phyloP scores from a whole-genome alignment of 35 echinoderm and acorn worm species.

The Acanthaster planci region DNA sequence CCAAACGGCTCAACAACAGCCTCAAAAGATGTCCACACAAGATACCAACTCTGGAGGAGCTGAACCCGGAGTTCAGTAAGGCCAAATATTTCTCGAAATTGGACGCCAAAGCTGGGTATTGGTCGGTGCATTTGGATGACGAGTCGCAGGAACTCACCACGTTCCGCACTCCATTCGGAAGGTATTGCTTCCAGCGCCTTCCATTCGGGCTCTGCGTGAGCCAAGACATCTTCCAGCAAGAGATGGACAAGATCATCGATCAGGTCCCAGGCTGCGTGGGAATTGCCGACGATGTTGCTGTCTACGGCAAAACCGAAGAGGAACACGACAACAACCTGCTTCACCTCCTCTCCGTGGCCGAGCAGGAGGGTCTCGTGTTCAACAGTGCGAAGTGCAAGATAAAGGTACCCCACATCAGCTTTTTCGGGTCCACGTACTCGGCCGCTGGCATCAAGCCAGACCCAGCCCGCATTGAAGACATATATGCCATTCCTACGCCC shows the following conservation, averaged over 20 bases:
- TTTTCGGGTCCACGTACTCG: slow-evolving; percentile 55
- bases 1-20: slow-evolving; percentile 41
- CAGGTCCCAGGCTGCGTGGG: slow-evolving; percentile 64
- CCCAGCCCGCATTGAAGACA: slow-evolving; percentile 36
- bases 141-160: slow-evolving; percentile 62
- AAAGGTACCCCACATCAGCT: slow-evolving; percentile 34
- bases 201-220: slow-evolving; percentile 70
- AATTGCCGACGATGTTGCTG: slow-evolving; percentile 68
- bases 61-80: not conserved
- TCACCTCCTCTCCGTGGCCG: slow-evolving; percentile 9
- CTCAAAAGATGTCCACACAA: slow-evolving; percentile 54
- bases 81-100: slow-evolving; percentile 26
- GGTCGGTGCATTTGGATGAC: slow-evolving; percentile 47
- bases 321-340: slow-evolving; percentile 51
- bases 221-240: slow-evolving; percentile 69
- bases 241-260: slow-evolving; percentile 53
- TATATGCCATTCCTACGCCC: slow-evolving; percentile 45
- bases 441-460: slow-evolving; percentile 30
- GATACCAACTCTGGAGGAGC: slow-evolving; percentile 51
- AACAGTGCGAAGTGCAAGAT: slow-evolving; percentile 70
- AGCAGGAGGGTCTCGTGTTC: slow-evolving; percentile 53
- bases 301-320: slow-evolving; percentile 43
- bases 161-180: slow-evolving; percentile 62
- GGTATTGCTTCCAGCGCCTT: slow-evolving; percentile 65
- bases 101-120: slow-evolving; percentile 40